These are phyloP conservation scores for Distichodus sexfasciatus DNA, from an alignment of 2,797 vertebrate species.

Conservation along the genomic window DNA sequence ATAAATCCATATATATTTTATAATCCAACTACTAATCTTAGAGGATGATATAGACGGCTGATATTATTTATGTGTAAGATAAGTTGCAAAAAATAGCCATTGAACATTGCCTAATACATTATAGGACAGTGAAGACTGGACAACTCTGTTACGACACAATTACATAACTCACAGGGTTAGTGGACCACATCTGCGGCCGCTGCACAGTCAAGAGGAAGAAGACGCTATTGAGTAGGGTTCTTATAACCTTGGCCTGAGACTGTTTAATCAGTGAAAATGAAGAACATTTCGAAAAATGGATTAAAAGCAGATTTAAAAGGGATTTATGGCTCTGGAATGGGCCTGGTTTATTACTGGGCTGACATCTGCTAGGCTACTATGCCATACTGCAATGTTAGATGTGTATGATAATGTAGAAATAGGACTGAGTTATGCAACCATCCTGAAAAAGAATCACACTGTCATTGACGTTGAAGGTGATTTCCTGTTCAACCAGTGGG, in stretches of 20 bases:
- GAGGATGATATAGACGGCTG: too few species aligned
- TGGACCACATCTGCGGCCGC: constrained; percentile 59
- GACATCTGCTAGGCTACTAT: background rate
- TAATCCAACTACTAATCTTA: too few species aligned
- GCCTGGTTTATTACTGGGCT: background rate
- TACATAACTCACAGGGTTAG: constrained; percentile 65
- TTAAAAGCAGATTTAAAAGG: background rate
- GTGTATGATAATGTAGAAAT: too few species aligned
- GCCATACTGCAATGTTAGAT: too few species aligned
- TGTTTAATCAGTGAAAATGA: background rate
- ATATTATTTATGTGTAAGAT: too few species aligned
- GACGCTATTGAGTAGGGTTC: background rate
- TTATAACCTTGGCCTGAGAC: constrained; percentile 31
- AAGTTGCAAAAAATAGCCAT: too few species aligned
- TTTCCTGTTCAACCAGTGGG: too few species aligned
- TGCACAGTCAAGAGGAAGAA: constrained; percentile 52
- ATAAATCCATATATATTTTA: too few species aligned
- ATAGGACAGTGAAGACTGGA: background rate
- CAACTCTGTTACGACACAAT: constrained; percentile 48
- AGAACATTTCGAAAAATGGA: background rate
- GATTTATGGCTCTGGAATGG: background rate
- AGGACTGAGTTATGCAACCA: too few species aligned
- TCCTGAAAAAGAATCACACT: too few species aligned
- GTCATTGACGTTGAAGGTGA: too few species aligned
- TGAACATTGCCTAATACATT: too few species aligned